These are phyloP conservation scores for Todus mexicanus DNA, from an alignment of 2,797 vertebrate species.

Conservation along the genomic window DNA sequence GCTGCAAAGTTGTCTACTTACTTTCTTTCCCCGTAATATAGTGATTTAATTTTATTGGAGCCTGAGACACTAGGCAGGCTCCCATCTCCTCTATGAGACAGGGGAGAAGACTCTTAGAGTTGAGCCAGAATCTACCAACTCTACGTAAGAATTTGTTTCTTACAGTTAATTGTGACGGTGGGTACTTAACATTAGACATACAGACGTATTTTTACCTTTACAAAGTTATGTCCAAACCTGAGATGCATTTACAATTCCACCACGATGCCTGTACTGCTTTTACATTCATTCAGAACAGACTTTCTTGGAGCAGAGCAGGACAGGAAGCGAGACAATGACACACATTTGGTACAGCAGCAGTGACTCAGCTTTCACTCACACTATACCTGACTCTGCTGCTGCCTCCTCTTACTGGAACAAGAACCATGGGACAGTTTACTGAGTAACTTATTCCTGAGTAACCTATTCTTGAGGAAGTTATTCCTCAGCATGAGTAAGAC, in stretches of 20 bases:
- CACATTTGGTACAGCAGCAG: not conserved
- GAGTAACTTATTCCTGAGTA: not conserved
- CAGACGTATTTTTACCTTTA: not conserved
- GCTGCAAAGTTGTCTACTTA: not conserved
- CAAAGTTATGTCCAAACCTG: not conserved
- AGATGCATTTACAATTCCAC: not conserved
- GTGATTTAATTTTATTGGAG: not conserved
- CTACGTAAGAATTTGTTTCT: not conserved
- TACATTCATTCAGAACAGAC: not conserved
- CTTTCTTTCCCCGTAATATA: not conserved
- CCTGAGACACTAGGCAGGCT: not conserved
- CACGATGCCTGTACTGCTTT: not conserved
- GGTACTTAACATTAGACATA: not conserved
- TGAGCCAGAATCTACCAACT: not conserved
- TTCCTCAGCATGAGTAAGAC: not conserved
- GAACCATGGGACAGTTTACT: slow-evolving; percentile 20
- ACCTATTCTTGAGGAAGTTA: not conserved
- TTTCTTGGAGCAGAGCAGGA: not conserved
- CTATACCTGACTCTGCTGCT: not conserved
- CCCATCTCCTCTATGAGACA: not conserved
- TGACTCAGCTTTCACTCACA: slow-evolving; percentile 38
- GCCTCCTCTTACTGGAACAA: slow-evolving; percentile 27
- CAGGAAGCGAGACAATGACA: not conserved
- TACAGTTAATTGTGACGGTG: not conserved
- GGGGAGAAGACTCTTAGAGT: not conserved